Base-by-base conservation (phyloP, 2,888 invertebrate species). In the Dicycla oo region DNA sequence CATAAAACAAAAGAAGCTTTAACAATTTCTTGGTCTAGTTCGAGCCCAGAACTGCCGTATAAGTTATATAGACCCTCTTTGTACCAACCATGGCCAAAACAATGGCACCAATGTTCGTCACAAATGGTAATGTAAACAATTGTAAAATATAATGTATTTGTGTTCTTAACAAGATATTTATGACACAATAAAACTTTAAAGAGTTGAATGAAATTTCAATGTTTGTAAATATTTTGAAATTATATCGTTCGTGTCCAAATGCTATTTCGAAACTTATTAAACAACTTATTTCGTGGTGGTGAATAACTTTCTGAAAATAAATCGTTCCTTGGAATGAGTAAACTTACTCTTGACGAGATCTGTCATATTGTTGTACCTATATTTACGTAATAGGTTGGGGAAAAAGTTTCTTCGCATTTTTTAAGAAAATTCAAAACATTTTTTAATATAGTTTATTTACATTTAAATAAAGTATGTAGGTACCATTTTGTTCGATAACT, bases 81-180 rank as follows among this genome's bases (percentile, higher is more conserved):
- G 79, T 86, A 26, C 18, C 34, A 53, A 30, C n/a, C 60, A 30
- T 34, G 43, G 38, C 30, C 51, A 56, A 15, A 69, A 88, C 87
- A 88, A 89, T 75, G 62, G 63, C 0, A 40, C 38, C 87, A 80
- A 91, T 93, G 93, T 93, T 85, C 84, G 73, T 80, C 78, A 80
- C 83, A 84, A 89, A 88, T 83, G 82, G 78, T 73, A 87, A 90
- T 87, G 89, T 93, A 93, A 94, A 94, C 93, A 94, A 94, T 92
- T 93, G 92, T 94, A 92, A 94, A 94, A 90, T 89, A 87, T 90
- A 88, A 93, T 93, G 93, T 91, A 92, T 83, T 76, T 67, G 63
- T 72, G 71, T 71, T 61, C 45, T 68, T 81, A 65, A 69, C 70
- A n/a, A 66, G 64, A 69, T 72, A 82, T 86, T 83, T 87, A 87